Evolutionary conservation across 1,140 invertebrate species (phyloP).

Genomic region (Dendrolimus punctatus): DNA sequence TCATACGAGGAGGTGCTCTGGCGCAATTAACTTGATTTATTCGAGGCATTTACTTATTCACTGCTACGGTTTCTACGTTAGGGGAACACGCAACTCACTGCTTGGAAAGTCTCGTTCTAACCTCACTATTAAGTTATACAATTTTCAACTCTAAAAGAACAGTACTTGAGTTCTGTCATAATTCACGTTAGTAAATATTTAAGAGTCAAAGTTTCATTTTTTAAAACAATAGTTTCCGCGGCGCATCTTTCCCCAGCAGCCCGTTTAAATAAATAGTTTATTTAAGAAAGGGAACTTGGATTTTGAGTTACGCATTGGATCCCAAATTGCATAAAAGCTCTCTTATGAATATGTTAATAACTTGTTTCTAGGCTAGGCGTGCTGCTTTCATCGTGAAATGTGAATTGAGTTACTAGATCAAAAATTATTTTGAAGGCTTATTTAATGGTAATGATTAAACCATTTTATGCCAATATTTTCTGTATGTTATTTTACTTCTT

Average conservation of each 20-base stretch:
- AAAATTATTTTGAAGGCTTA: no score
- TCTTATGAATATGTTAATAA: slow-evolving; percentile 36
- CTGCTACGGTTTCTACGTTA: slow-evolving; percentile 53
- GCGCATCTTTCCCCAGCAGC: slow-evolving; percentile 40
- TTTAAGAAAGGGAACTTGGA: slow-evolving; percentile 25
- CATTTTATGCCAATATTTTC: no score
- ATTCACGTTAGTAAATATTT: slow-evolving; percentile 11
- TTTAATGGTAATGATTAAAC: no score
- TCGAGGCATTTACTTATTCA: slow-evolving; percentile 66
- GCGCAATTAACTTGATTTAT: slow-evolving; percentile 71
- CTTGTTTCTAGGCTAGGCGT: slow-evolving; percentile 14
- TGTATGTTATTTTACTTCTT: no score
- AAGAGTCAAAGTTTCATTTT: slow-evolving; percentile 13
- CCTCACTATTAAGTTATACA: slow-evolving; percentile 17
- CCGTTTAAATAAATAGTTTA: slow-evolving; percentile 45
- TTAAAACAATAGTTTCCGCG: slow-evolving; percentile 12
- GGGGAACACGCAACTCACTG: slow-evolving; percentile 52
- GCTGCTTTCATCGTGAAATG: background rate
- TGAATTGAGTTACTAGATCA: slow-evolving; percentile 8
- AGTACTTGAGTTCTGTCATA: slow-evolving; percentile 1
- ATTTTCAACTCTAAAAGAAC: slow-evolving; percentile 20
- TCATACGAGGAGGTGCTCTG: slow-evolving; percentile 62
- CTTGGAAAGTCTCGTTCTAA: slow-evolving; percentile 19
- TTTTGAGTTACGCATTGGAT: slow-evolving; percentile 28
- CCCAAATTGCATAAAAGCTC: slow-evolving; percentile 27